Percentiles rank a stretch among this genome's conserved stretches.
Conservation (phyloP, 1,140 invertebrate species). For the Drosophila suzukii region DNA sequence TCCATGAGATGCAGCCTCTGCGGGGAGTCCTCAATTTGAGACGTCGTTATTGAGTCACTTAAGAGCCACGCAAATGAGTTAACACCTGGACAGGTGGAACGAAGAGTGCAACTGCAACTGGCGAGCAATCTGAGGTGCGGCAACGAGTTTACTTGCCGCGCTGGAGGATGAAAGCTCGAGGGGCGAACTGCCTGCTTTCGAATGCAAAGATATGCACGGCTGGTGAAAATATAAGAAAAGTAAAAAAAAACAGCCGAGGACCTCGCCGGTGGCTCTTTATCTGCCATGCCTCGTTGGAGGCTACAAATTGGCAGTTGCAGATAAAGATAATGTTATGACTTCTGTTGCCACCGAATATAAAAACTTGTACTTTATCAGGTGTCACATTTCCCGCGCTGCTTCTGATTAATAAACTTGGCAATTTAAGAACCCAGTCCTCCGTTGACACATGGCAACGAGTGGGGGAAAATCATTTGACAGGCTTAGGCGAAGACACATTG, state of each 20-base stretch:
- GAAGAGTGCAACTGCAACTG: background rate
- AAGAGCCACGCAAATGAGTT: conserved; percentile 74
- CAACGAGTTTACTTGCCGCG: conserved; percentile 25
- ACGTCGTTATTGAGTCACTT: conserved; percentile 77
- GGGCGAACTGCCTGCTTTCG: conserved; percentile 36
- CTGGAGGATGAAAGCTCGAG: conserved; percentile 14
- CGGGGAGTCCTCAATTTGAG: conserved; percentile 70
- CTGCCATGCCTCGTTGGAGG: conserved; percentile 45
- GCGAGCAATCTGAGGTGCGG: conserved; percentile 6
- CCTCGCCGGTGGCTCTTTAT: conserved; percentile 38
- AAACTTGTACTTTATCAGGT: conserved; percentile 70
- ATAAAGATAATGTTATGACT: conserved; percentile 79
- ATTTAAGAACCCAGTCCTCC: conserved; percentile 38
- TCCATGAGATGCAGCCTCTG: conserved; percentile 38
- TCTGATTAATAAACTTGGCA: conserved; percentile 68
- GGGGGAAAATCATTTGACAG: conserved; percentile 26
- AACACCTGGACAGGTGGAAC: conserved; percentile 63
- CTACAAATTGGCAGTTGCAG: conserved; percentile 77
- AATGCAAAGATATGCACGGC: conserved; percentile 76
- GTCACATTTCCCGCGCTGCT: conserved; percentile 67
- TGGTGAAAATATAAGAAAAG: conserved; percentile 5
- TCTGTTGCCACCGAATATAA: conserved; percentile 56
- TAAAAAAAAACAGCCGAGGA: background rate
- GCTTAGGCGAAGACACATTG: conserved; percentile 29
- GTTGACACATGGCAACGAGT: conserved; percentile 33